Conservation (phyloP, 2,113 vertebrate species). For the Acrocephalus kingi region DNA sequence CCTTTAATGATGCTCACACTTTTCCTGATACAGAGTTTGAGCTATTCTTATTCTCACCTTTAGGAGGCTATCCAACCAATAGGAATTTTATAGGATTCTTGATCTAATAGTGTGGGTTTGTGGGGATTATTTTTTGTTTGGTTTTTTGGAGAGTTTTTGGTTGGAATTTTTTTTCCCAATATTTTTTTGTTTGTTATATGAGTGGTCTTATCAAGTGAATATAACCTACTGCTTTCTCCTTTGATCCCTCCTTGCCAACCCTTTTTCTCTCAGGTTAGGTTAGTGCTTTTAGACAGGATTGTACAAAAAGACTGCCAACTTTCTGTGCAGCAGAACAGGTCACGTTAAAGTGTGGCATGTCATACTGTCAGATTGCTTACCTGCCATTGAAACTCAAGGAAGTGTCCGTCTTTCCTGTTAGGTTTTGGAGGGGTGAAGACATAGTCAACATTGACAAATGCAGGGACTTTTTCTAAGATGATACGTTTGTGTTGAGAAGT, state of each 20-base stretch:
- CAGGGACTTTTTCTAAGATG: not conserved
- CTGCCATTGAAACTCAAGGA: not conserved
- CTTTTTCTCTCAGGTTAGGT: not conserved
- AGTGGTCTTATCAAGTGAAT: not conserved
- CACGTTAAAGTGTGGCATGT: fast-evolving
- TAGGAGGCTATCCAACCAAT: not conserved
- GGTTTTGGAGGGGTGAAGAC: not conserved
- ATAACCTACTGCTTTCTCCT: not conserved
- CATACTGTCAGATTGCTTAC: not conserved
- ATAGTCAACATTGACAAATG: not conserved
- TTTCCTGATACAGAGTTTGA: not conserved
- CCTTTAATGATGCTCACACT: not conserved
- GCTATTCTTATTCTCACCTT: not conserved
- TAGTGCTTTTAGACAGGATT: not conserved
- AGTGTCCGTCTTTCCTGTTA: not conserved
- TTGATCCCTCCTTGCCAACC: not conserved
- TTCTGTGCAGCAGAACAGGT: not conserved
- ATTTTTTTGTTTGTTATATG: not conserved
- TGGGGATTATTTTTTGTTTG: not conserved
- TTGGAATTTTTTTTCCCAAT: not conserved
- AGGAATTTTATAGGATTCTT: not conserved
- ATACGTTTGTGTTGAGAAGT: not conserved
- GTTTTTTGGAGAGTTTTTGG: not conserved
- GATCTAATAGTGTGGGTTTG: not conserved
- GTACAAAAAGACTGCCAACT: not conserved